phyloP scores from a whole-genome alignment of 2,113 vertebrate species.

The Opisthocomus hoazin region DNA sequence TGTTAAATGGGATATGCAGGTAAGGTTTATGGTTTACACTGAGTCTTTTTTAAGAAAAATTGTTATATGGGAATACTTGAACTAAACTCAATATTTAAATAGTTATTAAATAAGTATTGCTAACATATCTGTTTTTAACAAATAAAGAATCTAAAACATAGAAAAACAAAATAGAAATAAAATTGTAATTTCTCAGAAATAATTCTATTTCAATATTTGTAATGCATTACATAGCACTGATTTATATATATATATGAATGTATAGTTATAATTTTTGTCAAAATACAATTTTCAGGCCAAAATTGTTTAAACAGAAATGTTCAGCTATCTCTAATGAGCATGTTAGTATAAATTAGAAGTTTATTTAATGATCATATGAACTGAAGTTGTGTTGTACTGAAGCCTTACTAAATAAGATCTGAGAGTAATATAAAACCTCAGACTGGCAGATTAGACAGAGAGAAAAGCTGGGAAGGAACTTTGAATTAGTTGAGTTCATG shows the following conservation, averaged over 20 bases:
- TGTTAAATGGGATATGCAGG: not conserved
- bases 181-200: not conserved
- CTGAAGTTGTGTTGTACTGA: not conserved
- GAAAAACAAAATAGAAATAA: not conserved
- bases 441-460: not conserved
- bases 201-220: not conserved
- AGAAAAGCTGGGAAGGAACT: not conserved
- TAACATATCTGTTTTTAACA: not conserved
- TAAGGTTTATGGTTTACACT: not conserved
- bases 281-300: not conserved
- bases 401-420: not conserved
- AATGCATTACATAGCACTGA: not conserved
- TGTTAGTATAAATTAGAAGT: not conserved
- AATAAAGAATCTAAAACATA: not conserved
- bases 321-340: not conserved
- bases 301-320: not conserved
- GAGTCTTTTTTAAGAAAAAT: not conserved
- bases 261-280: not conserved
- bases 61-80: not conserved
- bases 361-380: not conserved
- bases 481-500: not conserved
- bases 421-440: not conserved
- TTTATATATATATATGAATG: rapidly evolving
- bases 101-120: not conserved
- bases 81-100: not conserved